phyloP scores from a whole-genome alignment of 2,797 vertebrate species.

The Bradypodion pumilum region DNA sequence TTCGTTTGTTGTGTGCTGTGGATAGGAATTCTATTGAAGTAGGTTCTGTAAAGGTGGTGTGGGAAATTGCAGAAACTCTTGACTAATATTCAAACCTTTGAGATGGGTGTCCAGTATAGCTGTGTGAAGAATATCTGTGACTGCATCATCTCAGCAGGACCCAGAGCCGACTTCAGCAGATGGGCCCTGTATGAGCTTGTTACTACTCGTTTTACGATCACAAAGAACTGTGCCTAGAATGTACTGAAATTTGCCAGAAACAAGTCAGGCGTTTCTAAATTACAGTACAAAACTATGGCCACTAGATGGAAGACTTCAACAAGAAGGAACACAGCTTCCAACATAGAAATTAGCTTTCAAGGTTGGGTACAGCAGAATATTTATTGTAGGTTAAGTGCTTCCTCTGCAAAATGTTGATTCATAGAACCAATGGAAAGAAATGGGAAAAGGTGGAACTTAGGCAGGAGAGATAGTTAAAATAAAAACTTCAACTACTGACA shows the following conservation, averaged over 20 bases:
- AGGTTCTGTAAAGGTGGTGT: too few relatives aligned
- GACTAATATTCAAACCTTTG: too few relatives aligned
- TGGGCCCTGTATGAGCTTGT: too few relatives aligned
- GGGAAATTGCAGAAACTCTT: too few relatives aligned
- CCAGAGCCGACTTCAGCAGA: too few relatives aligned
- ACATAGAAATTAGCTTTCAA: rapidly evolving
- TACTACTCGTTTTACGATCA: background rate
- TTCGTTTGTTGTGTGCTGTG: too few relatives aligned
- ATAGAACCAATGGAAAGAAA: background rate
- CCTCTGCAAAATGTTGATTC: background rate
- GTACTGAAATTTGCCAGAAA: background rate
- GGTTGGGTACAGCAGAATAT: background rate
- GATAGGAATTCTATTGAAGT: too few relatives aligned
- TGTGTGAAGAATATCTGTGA: background rate
- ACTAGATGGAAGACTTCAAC: slow-evolving; percentile 67
- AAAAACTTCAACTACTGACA: background rate
- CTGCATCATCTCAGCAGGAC: background rate
- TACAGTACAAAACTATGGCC: slow-evolving; percentile 41
- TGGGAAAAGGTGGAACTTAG: background rate
- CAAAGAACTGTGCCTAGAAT: background rate
- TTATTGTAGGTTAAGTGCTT: background rate
- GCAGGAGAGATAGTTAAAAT: background rate
- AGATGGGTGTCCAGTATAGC: too few relatives aligned
- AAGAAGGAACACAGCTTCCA: slow-evolving; percentile 7
- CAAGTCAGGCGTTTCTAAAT: background rate